Conservation (phyloP, 30 jellyfish, hydroid and myxozoan species). For the Aurelia sp. region DNA sequence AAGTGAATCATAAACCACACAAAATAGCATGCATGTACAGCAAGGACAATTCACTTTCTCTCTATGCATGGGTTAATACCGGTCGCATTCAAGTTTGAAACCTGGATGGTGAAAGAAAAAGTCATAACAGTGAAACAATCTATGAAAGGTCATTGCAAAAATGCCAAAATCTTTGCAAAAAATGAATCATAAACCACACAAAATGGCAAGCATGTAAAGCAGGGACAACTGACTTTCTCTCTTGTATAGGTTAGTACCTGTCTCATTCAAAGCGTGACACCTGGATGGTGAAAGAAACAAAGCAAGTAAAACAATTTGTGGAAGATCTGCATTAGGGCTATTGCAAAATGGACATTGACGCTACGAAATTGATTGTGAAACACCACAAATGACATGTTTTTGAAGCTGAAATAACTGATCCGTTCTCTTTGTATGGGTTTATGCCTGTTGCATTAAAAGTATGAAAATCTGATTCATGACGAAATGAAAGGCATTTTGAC, state of each 20-base stretch:
- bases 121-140: background rate
- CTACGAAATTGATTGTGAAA: slow-evolving; percentile 7
- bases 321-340: background rate
- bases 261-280: background rate
- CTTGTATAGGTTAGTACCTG: slow-evolving; percentile 21
- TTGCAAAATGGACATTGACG: background rate
- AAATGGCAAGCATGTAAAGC: too few species aligned
- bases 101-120: background rate
- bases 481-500: too few species aligned
- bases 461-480: too few species aligned
- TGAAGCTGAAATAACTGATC: background rate
- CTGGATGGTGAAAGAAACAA: too few species aligned
- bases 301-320: background rate
- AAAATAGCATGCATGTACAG: background rate
- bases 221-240: too few species aligned
- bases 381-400: slow-evolving; percentile 12
- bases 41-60: background rate
- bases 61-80: slow-evolving; percentile 16
- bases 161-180: background rate
- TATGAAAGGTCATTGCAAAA: background rate
- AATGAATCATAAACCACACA: background rate
- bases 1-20: background rate
- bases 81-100: slow-evolving; percentile 23
- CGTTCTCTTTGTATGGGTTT: slow-evolving; percentile 4
- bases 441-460: slow-evolving; percentile 3